phyloP scores from a whole-genome alignment of 2,888 invertebrate species.

The Seira sanloemensis region DNA sequence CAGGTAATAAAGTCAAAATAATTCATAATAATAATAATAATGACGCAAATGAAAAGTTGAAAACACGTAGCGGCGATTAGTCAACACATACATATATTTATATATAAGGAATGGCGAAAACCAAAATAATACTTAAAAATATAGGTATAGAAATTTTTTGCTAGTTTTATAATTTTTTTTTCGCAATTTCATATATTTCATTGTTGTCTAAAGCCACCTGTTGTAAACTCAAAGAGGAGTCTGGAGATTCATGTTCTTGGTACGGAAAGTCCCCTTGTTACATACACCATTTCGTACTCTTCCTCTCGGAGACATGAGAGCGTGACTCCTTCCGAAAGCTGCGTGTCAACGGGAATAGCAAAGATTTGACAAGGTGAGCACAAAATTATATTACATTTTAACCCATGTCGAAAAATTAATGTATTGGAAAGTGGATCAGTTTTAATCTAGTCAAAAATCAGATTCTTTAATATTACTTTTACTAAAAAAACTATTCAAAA shows the following conservation, averaged over 20 bases:
- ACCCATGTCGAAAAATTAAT: too few relatives aligned
- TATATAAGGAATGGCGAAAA: not conserved
- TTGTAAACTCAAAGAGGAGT: constrained; percentile 62
- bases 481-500: too few relatives aligned
- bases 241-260: constrained; percentile 65
- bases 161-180: too few relatives aligned
- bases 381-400: too few relatives aligned
- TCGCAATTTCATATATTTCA: not conserved
- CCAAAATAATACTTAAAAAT: not conserved
- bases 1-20: too few relatives aligned
- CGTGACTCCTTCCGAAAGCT: constrained; percentile 68
- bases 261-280: constrained; percentile 59
- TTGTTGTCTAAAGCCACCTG: constrained; percentile 36
- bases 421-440: too few relatives aligned
- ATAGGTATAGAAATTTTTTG: too few relatives aligned
- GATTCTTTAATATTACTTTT: too few relatives aligned
- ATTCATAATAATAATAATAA: too few relatives aligned
- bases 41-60: not conserved
- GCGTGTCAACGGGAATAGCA: not conserved
- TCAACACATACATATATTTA: not conserved
- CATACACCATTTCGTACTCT: constrained; percentile 68
- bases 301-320: constrained; percentile 63
- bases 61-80: not conserved
- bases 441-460: too few relatives aligned
- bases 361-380: not conserved